Base-by-base conservation (phyloP, 1,140 invertebrate genomes). In the Zophobas morio region DNA sequence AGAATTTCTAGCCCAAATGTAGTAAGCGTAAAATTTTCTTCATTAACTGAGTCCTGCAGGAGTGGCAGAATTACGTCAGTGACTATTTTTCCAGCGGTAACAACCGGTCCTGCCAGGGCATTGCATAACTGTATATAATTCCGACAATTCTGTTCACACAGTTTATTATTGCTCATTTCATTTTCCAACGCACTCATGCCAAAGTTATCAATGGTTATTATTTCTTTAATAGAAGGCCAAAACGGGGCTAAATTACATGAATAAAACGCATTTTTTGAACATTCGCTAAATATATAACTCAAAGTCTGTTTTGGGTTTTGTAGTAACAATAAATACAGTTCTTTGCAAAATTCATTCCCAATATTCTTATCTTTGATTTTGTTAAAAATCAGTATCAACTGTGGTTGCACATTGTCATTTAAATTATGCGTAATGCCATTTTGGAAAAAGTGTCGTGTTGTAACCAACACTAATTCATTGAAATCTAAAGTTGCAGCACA, bases 311-410 rank as follows among this genome's bases (percentile, higher is more conserved):
- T 56, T 6, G 81, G 78, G 77, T 84, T 81, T 81, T 84, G 81
- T 36, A 86, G 46, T 1, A 85, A 37, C 32, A 85, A 70, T 35
- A 85, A 74, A 35, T 83, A 73, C 1, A 85, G 70, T 8, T 83
- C 74, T 79, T 79, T 81, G 2, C 46, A 77, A 42, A 78, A 63
- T 51, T 81, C 78, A 37, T 81, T 63, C 2, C 74, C 71, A 33
- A 34, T 66, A 70, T 57, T 49, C 5, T 79, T 60, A 70, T 80
- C 75, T 56, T 84, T 80, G 2, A 83, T 32, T 72, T 82, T 83
- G 72, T 84, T 84, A 42, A 86, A 81, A 1, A 81, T 66, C 33
- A 75, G 37, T 5, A 80, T 72, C 40, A 82, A 40, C 40, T 81
- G 51, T 37, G 76, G 54, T 33, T 71, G 56, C 32, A 79, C 60